Percentiles rank a stretch among this genome's conserved stretches.
These are phyloP conservation scores for Gymnogyps californianus DNA, from an alignment of 2,113 vertebrate species.

Conservation along the genomic window DNA sequence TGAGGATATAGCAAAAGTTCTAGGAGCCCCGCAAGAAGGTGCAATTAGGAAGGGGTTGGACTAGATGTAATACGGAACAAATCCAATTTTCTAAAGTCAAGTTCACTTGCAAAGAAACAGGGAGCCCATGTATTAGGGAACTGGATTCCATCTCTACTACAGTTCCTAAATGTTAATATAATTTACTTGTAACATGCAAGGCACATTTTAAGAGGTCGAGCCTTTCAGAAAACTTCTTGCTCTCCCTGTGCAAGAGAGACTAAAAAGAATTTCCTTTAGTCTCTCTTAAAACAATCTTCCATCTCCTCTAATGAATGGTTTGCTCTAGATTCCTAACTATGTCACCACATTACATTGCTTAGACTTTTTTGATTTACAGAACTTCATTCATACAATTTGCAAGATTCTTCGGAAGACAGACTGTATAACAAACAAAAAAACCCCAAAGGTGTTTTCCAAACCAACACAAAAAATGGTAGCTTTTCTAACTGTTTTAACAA, in stretches of 20 bases:
- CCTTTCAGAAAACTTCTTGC: background rate
- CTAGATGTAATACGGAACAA: fast-evolving
- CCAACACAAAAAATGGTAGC: background rate
- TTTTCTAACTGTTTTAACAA: background rate
- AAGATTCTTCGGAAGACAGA: background rate
- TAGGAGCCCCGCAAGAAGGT: background rate
- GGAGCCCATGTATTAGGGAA: background rate
- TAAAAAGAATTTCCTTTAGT: background rate
- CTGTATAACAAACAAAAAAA: background rate
- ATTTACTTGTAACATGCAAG: background rate
- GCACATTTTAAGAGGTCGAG: background rate
- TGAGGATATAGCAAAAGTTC: background rate
- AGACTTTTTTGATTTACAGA: background rate
- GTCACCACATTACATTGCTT: background rate
- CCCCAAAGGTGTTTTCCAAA: background rate
- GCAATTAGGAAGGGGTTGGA: background rate
- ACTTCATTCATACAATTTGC: background rate
- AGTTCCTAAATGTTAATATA: background rate
- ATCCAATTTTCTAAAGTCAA: background rate
- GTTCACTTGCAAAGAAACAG: background rate
- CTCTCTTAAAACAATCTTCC: background rate
- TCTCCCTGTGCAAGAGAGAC: background rate
- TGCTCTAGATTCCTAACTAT: background rate
- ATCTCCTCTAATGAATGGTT: background rate
- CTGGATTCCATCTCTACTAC: background rate